Evolutionary conservation across 2,888 invertebrate genomes (phyloP).

Genomic region (Machimus atricapillus): DNA sequence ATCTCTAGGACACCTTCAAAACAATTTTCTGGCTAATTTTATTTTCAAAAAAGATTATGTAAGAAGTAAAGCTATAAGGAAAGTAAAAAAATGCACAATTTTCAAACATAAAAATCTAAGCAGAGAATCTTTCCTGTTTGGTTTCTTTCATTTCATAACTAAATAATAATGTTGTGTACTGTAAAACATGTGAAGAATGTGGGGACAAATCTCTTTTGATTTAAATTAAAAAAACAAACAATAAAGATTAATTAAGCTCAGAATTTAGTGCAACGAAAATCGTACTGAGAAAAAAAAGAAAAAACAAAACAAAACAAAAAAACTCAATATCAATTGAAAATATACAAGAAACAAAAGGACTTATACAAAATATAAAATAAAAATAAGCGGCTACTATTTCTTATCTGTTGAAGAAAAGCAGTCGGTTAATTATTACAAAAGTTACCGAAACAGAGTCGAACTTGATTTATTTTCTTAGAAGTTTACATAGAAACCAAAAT

Average conservation of each 20-base stretch:
- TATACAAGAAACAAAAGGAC: neutral
- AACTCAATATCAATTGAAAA: neutral
- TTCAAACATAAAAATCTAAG: neutral
- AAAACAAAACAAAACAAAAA: neutral
- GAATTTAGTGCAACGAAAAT: conserved; percentile 26
- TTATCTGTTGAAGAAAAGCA: neutral
- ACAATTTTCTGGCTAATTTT: conserved; percentile 39
- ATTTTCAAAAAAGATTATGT: neutral
- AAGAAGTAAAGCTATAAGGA: neutral
- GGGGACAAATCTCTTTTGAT: neutral
- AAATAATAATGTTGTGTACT: conserved; percentile 18
- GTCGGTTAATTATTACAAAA: neutral
- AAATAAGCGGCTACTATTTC: neutral
- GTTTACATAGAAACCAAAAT: conserved; percentile 26
- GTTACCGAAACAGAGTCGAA: conserved; percentile 9
- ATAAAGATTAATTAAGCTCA: neutral
- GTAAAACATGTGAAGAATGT: conserved; percentile 23
- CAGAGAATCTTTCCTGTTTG: neutral
- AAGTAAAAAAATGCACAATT: neutral
- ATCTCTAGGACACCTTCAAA: conserved; percentile 29
- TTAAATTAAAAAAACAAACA: neutral
- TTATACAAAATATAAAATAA: neutral
- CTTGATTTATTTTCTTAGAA: conserved; percentile 32
- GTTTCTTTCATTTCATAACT: neutral
- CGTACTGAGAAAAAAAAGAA: neutral